These are phyloP conservation scores for Diadromus collaris DNA, from an alignment of 2,888 invertebrate genomes.

Conservation along the genomic window DNA sequence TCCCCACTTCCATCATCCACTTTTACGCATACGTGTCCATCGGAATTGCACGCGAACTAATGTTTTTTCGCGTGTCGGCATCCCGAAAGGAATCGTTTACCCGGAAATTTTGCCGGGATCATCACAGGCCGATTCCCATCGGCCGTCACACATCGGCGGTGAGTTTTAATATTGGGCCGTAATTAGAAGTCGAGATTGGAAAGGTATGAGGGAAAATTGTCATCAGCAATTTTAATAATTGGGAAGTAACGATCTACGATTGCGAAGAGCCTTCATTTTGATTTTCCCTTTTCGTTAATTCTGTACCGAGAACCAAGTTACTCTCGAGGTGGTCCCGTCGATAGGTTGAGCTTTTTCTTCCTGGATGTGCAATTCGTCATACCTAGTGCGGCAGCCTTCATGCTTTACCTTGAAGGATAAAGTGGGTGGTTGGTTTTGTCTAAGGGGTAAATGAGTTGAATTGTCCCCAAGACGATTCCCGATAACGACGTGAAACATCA, in stretches of 20 bases:
- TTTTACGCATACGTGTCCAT: neutral
- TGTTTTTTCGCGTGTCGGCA: conserved; percentile 1
- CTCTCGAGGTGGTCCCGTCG: neutral
- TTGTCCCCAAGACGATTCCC: too few relatives aligned
- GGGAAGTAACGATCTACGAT: neutral
- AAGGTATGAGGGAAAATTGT: neutral
- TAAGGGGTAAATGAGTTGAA: too few relatives aligned
- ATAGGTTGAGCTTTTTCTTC: neutral
- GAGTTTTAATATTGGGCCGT: conserved; percentile 10
- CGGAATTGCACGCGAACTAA: neutral
- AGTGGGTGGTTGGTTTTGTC: conserved; percentile 15
- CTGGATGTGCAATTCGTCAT: neutral
- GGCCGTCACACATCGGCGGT: conserved; percentile 35
- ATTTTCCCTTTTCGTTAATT: neutral
- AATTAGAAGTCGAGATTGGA: conserved; percentile 12
- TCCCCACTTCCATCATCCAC: neutral
- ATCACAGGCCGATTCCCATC: conserved; percentile 17
- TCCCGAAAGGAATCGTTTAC: conserved; percentile 22
- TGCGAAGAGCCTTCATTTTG: neutral
- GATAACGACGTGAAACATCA: too few relatives aligned
- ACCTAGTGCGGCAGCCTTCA: neutral
- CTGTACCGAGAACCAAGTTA: neutral
- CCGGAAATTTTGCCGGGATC: conserved; percentile 24
- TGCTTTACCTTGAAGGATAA: conserved; percentile 19
- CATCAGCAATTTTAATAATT: neutral